Percentiles rank a stretch among this genome's conserved stretches.
Evolutionary conservation across 2,113 vertebrate genomes (phyloP).

Genomic region (Sakesphorus luctuosus): DNA sequence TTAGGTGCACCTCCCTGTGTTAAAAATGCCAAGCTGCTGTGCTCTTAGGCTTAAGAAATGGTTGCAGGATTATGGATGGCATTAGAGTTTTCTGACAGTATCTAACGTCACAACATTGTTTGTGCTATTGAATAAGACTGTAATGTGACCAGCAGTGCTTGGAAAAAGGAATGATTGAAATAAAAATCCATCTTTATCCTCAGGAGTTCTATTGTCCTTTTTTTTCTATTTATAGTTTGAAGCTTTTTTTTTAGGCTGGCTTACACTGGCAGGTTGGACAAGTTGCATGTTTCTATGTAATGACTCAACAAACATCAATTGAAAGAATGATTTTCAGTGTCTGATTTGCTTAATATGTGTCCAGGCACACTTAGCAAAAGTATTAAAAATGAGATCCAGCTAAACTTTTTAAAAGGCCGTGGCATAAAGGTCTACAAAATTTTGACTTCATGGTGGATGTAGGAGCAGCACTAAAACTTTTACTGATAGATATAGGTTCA

Average conservation of each 20-base stretch:
- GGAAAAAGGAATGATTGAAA: background rate
- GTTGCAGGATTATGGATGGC: background rate
- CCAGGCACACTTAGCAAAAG: background rate
- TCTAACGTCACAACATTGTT: background rate
- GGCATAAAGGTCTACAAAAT: background rate
- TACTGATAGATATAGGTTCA: background rate
- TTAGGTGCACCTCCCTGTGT: background rate
- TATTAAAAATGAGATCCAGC: background rate
- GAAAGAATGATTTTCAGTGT: background rate
- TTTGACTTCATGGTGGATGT: background rate
- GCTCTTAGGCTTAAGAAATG: background rate
- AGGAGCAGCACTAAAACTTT: background rate
- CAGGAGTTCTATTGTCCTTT: background rate
- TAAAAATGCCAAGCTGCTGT: background rate
- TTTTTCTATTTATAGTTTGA: constrained; percentile 5
- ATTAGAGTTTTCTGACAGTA: background rate
- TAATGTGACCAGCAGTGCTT: background rate
- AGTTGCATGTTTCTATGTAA: background rate
- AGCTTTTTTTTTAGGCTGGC: background rate
- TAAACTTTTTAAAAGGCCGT: background rate
- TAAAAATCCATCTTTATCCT: constrained; percentile 34
- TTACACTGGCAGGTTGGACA: background rate
- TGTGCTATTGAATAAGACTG: background rate
- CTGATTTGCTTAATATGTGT: background rate
- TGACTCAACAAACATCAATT: background rate